Conservation (phyloP, 2,797 vertebrate species). For the Sebastes matsubarae region DNA sequence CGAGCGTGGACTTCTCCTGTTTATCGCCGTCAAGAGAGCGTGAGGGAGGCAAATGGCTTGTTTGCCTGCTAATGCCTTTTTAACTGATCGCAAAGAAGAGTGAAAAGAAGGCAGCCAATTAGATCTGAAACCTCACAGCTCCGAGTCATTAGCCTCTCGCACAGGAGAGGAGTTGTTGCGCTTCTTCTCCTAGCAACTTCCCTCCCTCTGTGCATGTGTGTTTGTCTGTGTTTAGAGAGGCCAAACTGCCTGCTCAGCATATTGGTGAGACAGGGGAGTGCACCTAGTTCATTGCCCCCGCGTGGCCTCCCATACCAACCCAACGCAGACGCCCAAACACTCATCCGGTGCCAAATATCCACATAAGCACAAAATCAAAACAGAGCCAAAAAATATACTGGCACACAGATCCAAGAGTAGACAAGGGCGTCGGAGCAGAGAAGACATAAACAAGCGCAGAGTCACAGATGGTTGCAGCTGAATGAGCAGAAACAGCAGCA, state of each 20-base stretch:
- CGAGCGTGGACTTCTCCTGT: slow-evolving; percentile 23
- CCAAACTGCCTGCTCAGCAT: slow-evolving; percentile 60
- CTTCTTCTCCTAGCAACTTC: slow-evolving; percentile 44
- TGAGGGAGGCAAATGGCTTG: slow-evolving; percentile 28
- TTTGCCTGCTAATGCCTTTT: slow-evolving; percentile 52
- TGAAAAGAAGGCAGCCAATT: slow-evolving; percentile 36
- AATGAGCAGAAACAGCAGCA: slow-evolving; percentile 36
- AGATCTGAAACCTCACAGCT: slow-evolving; percentile 34
- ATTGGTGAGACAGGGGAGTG: slow-evolving; percentile 43
- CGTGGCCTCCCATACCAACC: neutral
- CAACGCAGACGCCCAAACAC: neutral
- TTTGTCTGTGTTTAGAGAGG: slow-evolving; percentile 26
- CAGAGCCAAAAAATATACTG: neutral
- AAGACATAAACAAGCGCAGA: slow-evolving; percentile 32
- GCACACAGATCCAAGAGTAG: neutral
- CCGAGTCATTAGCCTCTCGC: slow-evolving; percentile 34
- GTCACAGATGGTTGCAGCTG: slow-evolving; percentile 44
- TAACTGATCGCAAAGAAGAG: slow-evolving; percentile 41
- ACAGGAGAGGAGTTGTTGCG: slow-evolving; percentile 21
- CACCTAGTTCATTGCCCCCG: slow-evolving; percentile 3
- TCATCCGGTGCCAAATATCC: slow-evolving; percentile 2
- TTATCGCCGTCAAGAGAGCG: slow-evolving; percentile 32
- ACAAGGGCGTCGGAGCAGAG: neutral
- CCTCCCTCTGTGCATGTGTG: slow-evolving; percentile 28
- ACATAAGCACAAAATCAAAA: slow-evolving; percentile 13